These are phyloP conservation scores for Archips xylosteana DNA, from an alignment of 2,888 invertebrate genomes.

Conservation along the genomic window DNA sequence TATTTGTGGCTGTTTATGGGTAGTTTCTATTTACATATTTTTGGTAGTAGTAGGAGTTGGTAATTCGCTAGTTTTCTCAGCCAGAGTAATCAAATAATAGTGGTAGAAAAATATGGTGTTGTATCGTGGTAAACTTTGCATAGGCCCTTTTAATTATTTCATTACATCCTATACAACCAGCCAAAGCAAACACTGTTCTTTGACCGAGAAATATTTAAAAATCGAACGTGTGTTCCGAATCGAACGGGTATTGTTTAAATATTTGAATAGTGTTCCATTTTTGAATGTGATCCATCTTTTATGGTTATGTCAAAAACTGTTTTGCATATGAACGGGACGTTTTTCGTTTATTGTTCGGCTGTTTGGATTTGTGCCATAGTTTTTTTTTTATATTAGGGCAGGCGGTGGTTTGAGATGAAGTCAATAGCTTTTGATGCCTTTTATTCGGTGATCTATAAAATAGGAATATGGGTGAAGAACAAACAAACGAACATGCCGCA, in stretches of 20 bases:
- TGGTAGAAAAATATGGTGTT: not conserved
- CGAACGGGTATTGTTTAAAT: conserved; percentile 64
- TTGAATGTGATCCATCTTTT: conserved; percentile 77
- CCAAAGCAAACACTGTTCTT: conserved; percentile 25
- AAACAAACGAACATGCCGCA: conserved; percentile 2
- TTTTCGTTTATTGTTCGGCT: conserved; percentile 52
- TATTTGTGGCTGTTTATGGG: not conserved
- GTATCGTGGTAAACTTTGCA: not conserved
- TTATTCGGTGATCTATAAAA: conserved; percentile 46
- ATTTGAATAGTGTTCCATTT: conserved; percentile 63
- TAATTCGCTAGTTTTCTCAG: too few species aligned
- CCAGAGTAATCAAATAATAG: too few species aligned
- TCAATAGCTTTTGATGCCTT: conserved; percentile 53
- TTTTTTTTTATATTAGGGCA: conserved; percentile 44
- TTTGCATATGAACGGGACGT: conserved; percentile 79
- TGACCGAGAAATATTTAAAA: conserved; percentile 47
- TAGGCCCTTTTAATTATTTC: not conserved
- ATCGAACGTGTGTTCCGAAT: conserved; percentile 61
- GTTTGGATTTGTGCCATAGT: conserved; percentile 58
- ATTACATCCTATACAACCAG: conserved; percentile 26
- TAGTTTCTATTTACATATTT: not conserved
- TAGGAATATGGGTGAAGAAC: conserved; percentile 15
- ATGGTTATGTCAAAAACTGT: conserved; percentile 76
- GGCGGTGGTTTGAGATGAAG: conserved; percentile 44
- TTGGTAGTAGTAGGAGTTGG: not conserved